These are phyloP conservation scores for Mythimna vitellina DNA, from an alignment of 2,888 invertebrate species.

Conservation along the genomic window DNA sequence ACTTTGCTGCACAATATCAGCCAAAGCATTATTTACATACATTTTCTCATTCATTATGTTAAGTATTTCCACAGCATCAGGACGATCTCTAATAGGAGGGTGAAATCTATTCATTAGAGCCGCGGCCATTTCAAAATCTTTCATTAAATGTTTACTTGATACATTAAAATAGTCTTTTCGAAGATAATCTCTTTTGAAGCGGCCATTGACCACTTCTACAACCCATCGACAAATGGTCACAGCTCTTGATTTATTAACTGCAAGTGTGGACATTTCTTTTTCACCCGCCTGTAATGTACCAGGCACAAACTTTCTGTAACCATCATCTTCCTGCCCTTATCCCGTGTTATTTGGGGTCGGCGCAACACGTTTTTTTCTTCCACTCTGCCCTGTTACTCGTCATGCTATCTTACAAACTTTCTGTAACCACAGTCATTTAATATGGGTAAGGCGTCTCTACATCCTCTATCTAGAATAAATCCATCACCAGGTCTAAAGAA, in stretches of 20 bases:
- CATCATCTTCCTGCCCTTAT: too few relatives aligned
- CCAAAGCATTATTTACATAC: conserved; percentile 3
- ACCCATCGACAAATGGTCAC: conserved; percentile 8
- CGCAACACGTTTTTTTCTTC: too few relatives aligned
- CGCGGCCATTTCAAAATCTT: background rate
- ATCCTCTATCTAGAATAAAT: conserved; percentile 3
- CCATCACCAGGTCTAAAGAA: conserved; percentile 7
- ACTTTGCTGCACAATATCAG: conserved; percentile 8
- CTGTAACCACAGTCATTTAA: conserved; percentile 11
- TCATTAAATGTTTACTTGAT: background rate
- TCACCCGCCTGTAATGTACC: conserved; percentile 11
- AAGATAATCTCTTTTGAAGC: conserved; percentile 5
- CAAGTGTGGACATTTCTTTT: conserved; percentile 10
- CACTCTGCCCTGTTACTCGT: too few relatives aligned
- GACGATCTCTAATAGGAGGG: conserved; percentile 4
- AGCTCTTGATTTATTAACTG: conserved; percentile 5
- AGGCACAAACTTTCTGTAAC: conserved; percentile 4
- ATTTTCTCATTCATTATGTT: conserved; percentile 6
- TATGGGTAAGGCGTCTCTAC: conserved; percentile 8
- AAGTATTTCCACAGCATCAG: conserved; percentile 10
- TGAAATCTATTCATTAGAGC: background rate
- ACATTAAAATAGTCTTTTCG: background rate
- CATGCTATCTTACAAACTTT: too few relatives aligned
- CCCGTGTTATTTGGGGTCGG: too few relatives aligned
- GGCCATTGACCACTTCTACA: conserved; percentile 4